A percentile compares a stretch with the other conserved stretches of the same genome.
phyloP scores from a whole-genome alignment of 2,888 invertebrate genomes.

The Ceraclea dissimilis region DNA sequence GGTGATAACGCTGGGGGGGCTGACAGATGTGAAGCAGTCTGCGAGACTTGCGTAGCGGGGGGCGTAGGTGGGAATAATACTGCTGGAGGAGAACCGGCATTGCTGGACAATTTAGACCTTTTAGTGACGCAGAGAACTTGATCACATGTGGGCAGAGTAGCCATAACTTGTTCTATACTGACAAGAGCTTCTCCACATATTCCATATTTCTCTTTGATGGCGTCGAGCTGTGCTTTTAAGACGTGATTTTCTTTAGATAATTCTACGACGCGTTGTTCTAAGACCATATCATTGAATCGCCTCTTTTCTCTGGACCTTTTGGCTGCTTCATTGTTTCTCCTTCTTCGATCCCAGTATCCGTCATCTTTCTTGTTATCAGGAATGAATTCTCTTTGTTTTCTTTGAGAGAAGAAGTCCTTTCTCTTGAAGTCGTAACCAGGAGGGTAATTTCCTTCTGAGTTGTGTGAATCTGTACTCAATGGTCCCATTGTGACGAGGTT shows the following conservation, averaged over 20 bases:
- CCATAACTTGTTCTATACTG: constrained; percentile 82
- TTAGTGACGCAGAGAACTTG: constrained; percentile 80
- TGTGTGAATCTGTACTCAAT: constrained; percentile 29
- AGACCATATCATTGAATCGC: constrained; percentile 91
- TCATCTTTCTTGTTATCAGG: constrained; percentile 96
- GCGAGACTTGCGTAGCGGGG: constrained; percentile 45
- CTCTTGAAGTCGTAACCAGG: constrained; percentile 54
- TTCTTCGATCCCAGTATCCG: constrained; percentile 93
- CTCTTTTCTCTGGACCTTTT: constrained; percentile 94
- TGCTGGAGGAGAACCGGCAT: constrained; percentile 32
- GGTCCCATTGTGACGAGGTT: constrained; percentile 27
- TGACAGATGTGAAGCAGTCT: constrained; percentile 29
- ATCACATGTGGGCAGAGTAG: constrained; percentile 76
- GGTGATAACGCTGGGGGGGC: constrained; percentile 30
- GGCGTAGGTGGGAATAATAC: constrained; percentile 51
- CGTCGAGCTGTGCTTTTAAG: constrained; percentile 84
- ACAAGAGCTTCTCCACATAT: constrained; percentile 81
- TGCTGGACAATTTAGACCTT: constrained; percentile 46
- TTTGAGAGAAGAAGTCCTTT: constrained; percentile 80
- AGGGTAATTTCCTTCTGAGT: constrained; percentile 29
- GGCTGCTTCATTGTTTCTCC: constrained; percentile 95
- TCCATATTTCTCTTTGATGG: constrained; percentile 88
- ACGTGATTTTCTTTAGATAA: constrained; percentile 93
- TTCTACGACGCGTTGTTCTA: constrained; percentile 90
- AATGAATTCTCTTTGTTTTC: constrained; percentile 93